Base-by-base conservation (phyloP, 1,140 invertebrate species). In the Leptinotarsa lineolata region DNA sequence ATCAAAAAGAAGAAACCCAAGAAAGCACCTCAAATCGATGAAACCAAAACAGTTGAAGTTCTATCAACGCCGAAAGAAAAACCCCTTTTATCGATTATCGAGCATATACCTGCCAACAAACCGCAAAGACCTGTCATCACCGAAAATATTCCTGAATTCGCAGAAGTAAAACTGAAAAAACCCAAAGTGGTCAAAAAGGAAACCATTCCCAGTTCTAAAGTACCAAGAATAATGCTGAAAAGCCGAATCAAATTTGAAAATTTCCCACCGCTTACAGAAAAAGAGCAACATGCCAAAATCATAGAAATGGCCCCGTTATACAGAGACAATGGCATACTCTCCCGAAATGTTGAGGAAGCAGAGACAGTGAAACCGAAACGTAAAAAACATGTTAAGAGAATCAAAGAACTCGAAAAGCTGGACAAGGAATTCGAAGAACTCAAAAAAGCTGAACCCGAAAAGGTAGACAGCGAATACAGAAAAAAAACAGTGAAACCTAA, bases 311-410 rank as follows among this genome's bases (percentile, higher is more conserved):
- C 88, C 78, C 86, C 88, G 78, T 86, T 89, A 78, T 85, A 79
- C 30, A 81, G 85, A 74, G 85, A 92, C 83, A 86, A 87, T 79
- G 92, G 91, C n/a, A 88, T 91, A 72, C 74, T 93, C 20, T 92
- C 91, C 1, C 86, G 92, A 84, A 93, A 92, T 83, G 85, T 90
- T 0, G 88, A 91, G 83, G 91, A 93, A 86, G 91, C 91, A 2
- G 79, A 88, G 58, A 88, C 90, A 83, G 73, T 87, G 4, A 91
- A 89, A 83, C 89, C 86, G 68, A 92, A 90, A 81, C 87, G 88
- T 74, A 79, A 80, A 66, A 91, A 91, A 81, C 83, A 94, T 61
- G 88, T 90, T 73, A 88, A 91, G 76, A 91, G 93, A 66, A 91
- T 92, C 79, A 89, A 90, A 78, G 92, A 93, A 80, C 79, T 93